Evolutionary conservation across 92 coral and sea anemone species (phyloP).

Genomic region (Actinernus sp.): DNA sequence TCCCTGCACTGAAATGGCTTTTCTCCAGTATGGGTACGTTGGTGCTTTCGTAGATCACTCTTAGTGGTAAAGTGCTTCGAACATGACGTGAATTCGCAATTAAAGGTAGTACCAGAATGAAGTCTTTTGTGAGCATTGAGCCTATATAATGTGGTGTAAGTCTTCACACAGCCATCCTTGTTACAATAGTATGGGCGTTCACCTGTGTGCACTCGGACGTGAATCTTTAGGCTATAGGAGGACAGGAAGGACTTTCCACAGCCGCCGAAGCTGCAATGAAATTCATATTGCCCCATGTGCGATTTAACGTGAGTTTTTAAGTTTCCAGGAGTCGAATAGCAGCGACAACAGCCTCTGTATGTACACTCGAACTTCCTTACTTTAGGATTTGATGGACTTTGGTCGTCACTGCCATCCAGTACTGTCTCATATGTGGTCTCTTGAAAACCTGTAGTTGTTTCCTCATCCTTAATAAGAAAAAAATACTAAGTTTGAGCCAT

Average conservation of each 20-base stretch:
- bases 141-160: conserved; percentile 25
- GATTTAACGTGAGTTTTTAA: conserved; percentile 38
- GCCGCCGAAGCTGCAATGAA: conserved; percentile 33
- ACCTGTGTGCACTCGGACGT: conserved; percentile 44
- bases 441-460: too few species aligned
- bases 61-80: conserved; percentile 36
- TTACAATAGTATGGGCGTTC: conserved; percentile 30
- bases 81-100: conserved; percentile 34
- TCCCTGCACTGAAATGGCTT: conserved; percentile 27
- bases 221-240: conserved; percentile 46
- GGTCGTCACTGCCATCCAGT: too few species aligned
- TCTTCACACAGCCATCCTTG: conserved; percentile 36
- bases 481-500: too few species aligned
- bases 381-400: background rate
- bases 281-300: conserved; percentile 37
- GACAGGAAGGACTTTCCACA: conserved; percentile 26
- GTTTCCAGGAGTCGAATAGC: conserved; percentile 41
- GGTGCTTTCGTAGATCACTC: conserved; percentile 39
- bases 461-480: too few species aligned
- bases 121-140: conserved; percentile 40
- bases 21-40: conserved; percentile 33
- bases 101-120: conserved; percentile 32
- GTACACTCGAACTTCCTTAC: conserved; percentile 32
- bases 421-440: too few species aligned
- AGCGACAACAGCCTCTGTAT: conserved; percentile 31